Evolutionary conservation across 92 coral and sea anemone genomes (phyloP), one percentile per base, ranked within the genome.

Genomic region (Zoanthus gigantus): DNA sequence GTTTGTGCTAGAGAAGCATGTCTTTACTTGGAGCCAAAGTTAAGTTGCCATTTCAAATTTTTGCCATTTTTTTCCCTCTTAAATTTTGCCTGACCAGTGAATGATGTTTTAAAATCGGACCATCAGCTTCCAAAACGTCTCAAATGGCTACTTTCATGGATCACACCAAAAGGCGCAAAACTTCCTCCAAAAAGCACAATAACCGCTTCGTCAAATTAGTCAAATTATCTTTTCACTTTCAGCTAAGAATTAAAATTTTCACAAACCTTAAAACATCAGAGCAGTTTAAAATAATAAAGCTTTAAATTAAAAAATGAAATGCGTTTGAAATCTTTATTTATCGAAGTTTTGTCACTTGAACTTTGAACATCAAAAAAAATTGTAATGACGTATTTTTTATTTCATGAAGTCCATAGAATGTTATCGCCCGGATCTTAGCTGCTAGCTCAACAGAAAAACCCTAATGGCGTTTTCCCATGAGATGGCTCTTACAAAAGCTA

Each of bases 401-500:
- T 44, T 69, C 31, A 69, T 34, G 74, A 11, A 29, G 34, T 69
- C 46, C 6, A 69, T 46, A 69, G 17, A 30, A 14, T 34, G 47
- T 69, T 69, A 69, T 69, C 74, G 17, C 17, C 46, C 46, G 46
- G 45, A 69, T 69, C 74, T 30, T 69, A 4, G 74, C 74, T 44
- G 74, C 46, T 30, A 15, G 31, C 12, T 11, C 46, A 13, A 30
- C 16, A 69, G 45, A 30, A 69, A 67, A 69, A 34, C 45, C 74
- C 74, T 46, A 30, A 7, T 69, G 74, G 74, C 74, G 31, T 29
- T 69, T 69, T 69, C 74, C 74, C 74, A 69, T 69, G 74, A 69
- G 74, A 69, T 10, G 3, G 46, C 14, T 7, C 15, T 13, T 31
- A 69, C 6, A 32, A 28, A 69, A 7, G 56, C 56, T 50, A 50